Base-by-base conservation (phyloP, 2,113 vertebrate species). In the Gobius niger region DNA sequence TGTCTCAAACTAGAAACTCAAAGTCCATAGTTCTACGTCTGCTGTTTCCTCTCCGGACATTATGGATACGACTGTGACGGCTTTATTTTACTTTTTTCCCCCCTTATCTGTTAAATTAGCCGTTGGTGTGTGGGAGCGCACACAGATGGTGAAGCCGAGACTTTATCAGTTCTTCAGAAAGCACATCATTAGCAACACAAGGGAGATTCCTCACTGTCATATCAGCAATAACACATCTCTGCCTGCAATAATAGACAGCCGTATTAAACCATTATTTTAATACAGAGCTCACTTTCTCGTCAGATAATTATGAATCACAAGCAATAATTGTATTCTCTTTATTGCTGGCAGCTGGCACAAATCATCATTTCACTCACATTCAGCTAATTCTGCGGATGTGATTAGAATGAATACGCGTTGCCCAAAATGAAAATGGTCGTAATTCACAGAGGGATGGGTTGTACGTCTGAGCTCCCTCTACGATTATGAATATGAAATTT, bases 291-390 rank as follows among this genome's bases (percentile, higher is more conserved):
- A 49, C 9, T 34, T 70, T 70, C 51, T 44, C 19, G 18, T 14
- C 54, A 11, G 13, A 75, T 75, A 67, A 82, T 82, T 76, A 80
- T 56, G 65, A 76, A 69, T 78, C 65, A 71, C 49, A 63, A 56
- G 51, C 52, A 72, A 79, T 78, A 72, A 85, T 81, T 72, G 63
- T 50, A 63, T 82, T 75, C 16, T 54, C 73, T 80, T 85, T 84
- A 80, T 76, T 82, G 75, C 61, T 75, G 44, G 68, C 79, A 77
- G 66, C 75, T 83, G 78, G 69, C 70, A 74, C 68, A 82, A 79
- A 80, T 80, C 66, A 83, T 73, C 9, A 66, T 72, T 82, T 82
- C 64, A 47, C 67, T 82, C 71, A 70, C 65, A 70, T 82, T 73
- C 74, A 64, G 72, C 65, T 73, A 57, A 74, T 85, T 86, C 71